Evolutionary conservation across 2,113 vertebrate genomes (phyloP).

Genomic region (Centropus unirufus): DNA sequence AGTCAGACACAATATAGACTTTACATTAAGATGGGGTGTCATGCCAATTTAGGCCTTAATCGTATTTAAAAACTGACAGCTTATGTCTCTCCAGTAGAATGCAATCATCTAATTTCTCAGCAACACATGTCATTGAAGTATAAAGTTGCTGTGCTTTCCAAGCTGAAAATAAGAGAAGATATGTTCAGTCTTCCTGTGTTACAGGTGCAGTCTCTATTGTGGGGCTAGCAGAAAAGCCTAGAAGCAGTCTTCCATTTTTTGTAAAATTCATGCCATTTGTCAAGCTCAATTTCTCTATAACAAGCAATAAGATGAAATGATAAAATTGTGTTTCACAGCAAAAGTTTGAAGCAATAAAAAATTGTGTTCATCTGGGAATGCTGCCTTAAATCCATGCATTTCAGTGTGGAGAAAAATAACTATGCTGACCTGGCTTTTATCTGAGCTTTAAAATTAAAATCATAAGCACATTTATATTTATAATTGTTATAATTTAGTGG

Average conservation of each 20-base stretch:
- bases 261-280: background rate
- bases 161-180: conserved; percentile 13
- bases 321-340: background rate
- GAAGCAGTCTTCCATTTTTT: background rate
- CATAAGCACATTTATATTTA: background rate
- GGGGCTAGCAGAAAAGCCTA: background rate
- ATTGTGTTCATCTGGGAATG: background rate
- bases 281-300: conserved; percentile 4
- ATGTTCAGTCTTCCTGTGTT: background rate
- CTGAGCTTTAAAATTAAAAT: background rate
- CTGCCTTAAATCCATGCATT: background rate
- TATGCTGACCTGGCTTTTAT: background rate
- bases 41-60: background rate
- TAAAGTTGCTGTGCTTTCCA: background rate
- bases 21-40: background rate
- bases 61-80: background rate
- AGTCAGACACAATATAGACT: background rate
- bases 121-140: background rate
- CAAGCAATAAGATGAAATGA: background rate
- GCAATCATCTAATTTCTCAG: conserved; percentile 4
- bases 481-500: background rate
- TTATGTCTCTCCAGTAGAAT: background rate
- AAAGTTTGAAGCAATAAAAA: conserved; percentile 35
- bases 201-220: background rate
- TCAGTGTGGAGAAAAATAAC: background rate